Evolutionary conservation across 2,797 vertebrate species (phyloP), one percentile per base, ranked within the genome.

Genomic region (Anguilla megastoma): DNA sequence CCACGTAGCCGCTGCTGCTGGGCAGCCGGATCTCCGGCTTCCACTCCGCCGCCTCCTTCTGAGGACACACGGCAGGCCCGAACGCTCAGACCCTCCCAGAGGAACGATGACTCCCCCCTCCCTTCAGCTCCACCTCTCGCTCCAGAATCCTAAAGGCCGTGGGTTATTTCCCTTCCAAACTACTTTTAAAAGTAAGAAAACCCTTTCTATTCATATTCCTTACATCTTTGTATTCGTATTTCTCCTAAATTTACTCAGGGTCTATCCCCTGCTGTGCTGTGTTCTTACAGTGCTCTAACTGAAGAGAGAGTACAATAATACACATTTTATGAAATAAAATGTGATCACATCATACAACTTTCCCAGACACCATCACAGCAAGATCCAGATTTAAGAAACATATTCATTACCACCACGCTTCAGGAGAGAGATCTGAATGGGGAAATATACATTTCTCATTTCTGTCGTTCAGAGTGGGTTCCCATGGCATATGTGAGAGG

Each of bases 1-100:
- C 92, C 30, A 97, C 93, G 0, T 98, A 95, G 86, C 98, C 97
- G 0, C 97, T 98, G 92, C 89, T 92, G 0, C 96, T 97, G 0
- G 98, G 97, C 85, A 98, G 90, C 30, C 95, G 94, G 93, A 98
- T 97, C 93, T 99, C 98, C 0, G 96, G 97, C 92, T 98, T 98
- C 98, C 98, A 99, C 0, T 97, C 96, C 0, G 94, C 84, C 0
- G 96, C 95, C 5, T 97, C 95, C 85, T 96, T 97, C 98, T 98
- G 92, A 54, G 36, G 86, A 89, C 33, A 88, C 27, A 89, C 3
- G 27, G 74, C 8, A 48, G 60, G n/a, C 89, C n/a, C 85, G 14
- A 50, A 6, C 10, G 21, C 27, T 86, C 71, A 86, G 66, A 16
- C 63, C 69, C 85, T 16, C 76, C 24, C 14, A 2, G 52, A 54